Base-by-base conservation (phyloP, 37 sponge, comb jelly and placozoan genomes). In the Tethya wilhelma region DNA sequence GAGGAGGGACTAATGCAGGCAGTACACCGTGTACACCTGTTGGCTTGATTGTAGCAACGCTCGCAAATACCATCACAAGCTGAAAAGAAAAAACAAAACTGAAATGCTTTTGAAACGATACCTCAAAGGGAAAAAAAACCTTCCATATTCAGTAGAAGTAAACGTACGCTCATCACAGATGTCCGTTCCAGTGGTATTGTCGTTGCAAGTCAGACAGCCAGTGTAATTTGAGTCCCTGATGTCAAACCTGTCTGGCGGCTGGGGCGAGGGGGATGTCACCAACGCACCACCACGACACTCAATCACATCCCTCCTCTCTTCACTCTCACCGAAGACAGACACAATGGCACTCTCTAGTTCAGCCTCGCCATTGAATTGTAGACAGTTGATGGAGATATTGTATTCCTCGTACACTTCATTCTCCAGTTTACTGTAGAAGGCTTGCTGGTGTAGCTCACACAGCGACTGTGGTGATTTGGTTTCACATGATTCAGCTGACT, bases 361-460 rank as follows among this genome's bases (percentile, higher is more conserved):
- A 1, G 59, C 38, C 1, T 59, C 22, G 34, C 12, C 5, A 28
- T 29, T 46, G 30, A 81, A 81, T 29, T 63, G 63, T 8, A 81
- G 37, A 38, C 82, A 81, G 73, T 81, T 81, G 64, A 81, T 60
- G 49, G 39, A 72, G 44, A 80, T 38, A 11, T 46, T 43, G 57
- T 30, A 60, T 0, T 22, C 59, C 28, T 40, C 31, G 25, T 25
- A 43, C n/a, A n/a, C n/a, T n/a, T n/a, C n/a, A n/a, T n/a, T n/a
- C n/a, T n/a, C n/a, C n/a, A n/a, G n/a, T n/a, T n/a, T n/a, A n/a
- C n/a, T n/a, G n/a, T n/a, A n/a, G n/a, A n/a, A n/a, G n/a, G n/a
- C n/a, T n/a, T n/a, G n/a, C n/a, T n/a, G n/a, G n/a, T n/a, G n/a
- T n/a, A n/a, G n/a, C n/a, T n/a, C n/a, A n/a, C n/a, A n/a, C n/a